Base-by-base conservation (phyloP, 2,888 invertebrate genomes). In the Aproaerema taeniolella region DNA sequence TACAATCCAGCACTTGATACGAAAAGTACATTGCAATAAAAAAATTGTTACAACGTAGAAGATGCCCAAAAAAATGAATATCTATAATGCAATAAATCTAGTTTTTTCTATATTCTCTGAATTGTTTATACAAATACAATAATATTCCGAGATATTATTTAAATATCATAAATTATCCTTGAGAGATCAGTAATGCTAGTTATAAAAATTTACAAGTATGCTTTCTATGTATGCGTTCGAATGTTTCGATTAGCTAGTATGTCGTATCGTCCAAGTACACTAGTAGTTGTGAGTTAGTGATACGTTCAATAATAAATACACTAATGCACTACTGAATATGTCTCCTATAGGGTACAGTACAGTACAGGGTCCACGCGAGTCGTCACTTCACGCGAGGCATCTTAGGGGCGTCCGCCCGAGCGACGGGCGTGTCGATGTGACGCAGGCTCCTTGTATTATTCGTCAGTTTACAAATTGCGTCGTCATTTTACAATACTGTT, bases 101-200 rank as follows among this genome's bases (percentile, higher is more conserved):
- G 72, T n/a, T 75, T 67, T 62, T 75, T 70, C 76, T 77, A 78
- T 39, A 79, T 71, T 56, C 62, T 77, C 77, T 78, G 75, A 75
- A 81, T 74, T 61, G 79, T 82, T 80, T 80, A 75, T 78, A 81
- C 79, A 81, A 72, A 79, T 76, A 78, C 73, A 35, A 74, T 68
- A 73, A 72, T 79, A 80, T 75, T 76, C 67, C 74, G 80, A 79
- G 74, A 82, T 77, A 83, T 74, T 61, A 69, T 78, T n/a, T 76
- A 76, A 62, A 68, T 64, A 71, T 74, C 79, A 82, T 71, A 85
- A 82, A 82, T 78, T 78, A 83, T 78, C 76, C 72, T n/a, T 76
- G 81, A 82, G 86, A 85, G 85, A 85, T 85, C 85, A 85, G 82
- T 82, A 76, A 82, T 68, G 74, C 80, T 85, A 85, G 78, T 75